Evolutionary conservation across 2,113 vertebrate genomes (phyloP).

Genomic region (Pelecanus crispus): DNA sequence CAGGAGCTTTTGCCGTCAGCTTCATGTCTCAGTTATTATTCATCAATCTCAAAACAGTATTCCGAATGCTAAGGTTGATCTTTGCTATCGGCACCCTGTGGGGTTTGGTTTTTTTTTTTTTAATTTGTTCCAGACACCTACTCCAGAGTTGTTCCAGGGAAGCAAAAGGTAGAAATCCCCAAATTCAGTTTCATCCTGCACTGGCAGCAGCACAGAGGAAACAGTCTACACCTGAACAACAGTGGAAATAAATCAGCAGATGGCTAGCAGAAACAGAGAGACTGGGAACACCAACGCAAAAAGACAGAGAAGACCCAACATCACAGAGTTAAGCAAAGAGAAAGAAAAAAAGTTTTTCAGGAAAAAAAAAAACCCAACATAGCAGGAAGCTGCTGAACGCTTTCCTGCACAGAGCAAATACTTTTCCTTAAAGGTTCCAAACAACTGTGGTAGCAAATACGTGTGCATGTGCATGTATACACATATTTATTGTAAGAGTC

Average conservation of each 20-base stretch:
- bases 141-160: background rate
- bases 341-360: background rate
- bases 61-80: too few relatives aligned
- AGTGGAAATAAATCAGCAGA: background rate
- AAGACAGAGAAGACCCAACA: background rate
- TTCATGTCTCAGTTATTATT: too few relatives aligned
- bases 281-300: background rate
- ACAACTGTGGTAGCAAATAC: background rate
- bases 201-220: background rate
- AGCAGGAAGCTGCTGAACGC: background rate
- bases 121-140: background rate
- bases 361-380: background rate
- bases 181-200: background rate
- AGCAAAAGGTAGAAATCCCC: background rate
- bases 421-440: background rate
- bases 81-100: background rate
- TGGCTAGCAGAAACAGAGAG: background rate
- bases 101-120: background rate
- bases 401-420: background rate
- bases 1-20: background rate
- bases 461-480: fast-evolving
- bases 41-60: background rate
- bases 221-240: background rate
- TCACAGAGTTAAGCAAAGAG: background rate
- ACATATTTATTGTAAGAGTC: background rate